Evolutionary conservation across 2,797 vertebrate species (phyloP), one percentile per base, ranked within the genome.

Genomic region (Emys orbicularis): DNA sequence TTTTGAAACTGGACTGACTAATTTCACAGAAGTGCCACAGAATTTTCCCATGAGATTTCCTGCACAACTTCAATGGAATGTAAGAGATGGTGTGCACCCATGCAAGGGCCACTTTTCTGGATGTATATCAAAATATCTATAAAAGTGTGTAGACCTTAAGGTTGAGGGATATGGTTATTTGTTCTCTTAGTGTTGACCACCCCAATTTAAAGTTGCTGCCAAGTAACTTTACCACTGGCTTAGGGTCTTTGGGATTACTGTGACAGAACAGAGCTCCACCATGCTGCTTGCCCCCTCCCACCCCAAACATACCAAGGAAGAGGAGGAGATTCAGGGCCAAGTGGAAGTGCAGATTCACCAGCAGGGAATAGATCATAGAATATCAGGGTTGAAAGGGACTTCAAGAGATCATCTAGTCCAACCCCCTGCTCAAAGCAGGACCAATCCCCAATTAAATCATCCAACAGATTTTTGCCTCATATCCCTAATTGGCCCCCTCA

Each of bases 321-420:
- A 23, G 21, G 19, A 21, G 23, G 68, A 68, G 65, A n/a, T n/a
- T 65, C 8, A 10, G 37, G 19, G 37, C 23, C 44, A 27, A 77
- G 15, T 29, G 15, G 15, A 77, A 8, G 1, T 61, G 77, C 18
- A 8, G 31, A 8, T 44, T 27, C 0, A 2, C 47, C 29, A 10
- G 56, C 59, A 34, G 19, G 79, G 15, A 82, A 13, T 44, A 44
- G 44, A 44, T 44, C 44, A 44, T 44, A 44, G 44, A 44, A 44
- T 8, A 44, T 44, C 6, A 44, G 44, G 44, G 44, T 44, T 44
- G 44, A 44, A 44, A 44, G 44, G 44, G 7, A 44, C 44, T 7
- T 44, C 44, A 44, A 44, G 44, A 44, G 44, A 44, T 44, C 44
- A 44, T 44, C 44, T 44, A 44, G 44, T 44, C 44, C 44, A 44